These are phyloP conservation scores for Littorina saxatilis DNA, from an alignment of 1,140 invertebrate species.

Conservation along the genomic window DNA sequence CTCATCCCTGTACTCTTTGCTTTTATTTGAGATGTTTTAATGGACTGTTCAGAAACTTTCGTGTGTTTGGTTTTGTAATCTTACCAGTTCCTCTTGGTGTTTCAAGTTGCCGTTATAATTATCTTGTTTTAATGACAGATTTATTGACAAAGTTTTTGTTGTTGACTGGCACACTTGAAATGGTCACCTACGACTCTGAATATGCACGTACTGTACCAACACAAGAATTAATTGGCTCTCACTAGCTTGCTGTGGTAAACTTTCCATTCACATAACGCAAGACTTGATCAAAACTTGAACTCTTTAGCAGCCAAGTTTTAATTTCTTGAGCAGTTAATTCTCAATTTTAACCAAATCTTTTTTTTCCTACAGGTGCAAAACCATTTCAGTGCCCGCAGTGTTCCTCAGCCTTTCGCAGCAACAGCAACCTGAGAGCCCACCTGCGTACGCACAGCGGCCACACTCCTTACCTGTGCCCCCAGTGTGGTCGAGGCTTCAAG, in stretches of 20 bases:
- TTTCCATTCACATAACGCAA: not conserved
- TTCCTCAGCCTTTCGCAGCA: not conserved
- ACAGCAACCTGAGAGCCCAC: constrained; percentile 20
- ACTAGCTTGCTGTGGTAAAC: not conserved
- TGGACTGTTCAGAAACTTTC: too few relatives aligned
- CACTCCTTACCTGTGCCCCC: constrained; percentile 15
- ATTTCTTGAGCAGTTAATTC: not conserved
- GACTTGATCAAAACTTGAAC: not conserved
- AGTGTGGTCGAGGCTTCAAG: constrained; percentile 23
- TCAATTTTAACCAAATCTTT: not conserved
- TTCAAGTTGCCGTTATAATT: too few relatives aligned
- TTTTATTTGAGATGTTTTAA: too few relatives aligned
- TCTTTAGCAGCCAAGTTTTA: not conserved
- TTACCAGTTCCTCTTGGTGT: too few relatives aligned
- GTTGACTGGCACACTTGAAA: too few relatives aligned
- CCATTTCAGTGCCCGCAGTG: constrained; percentile 3
- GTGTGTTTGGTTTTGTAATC: too few relatives aligned
- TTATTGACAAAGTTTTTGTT: too few relatives aligned
- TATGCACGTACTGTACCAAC: too few relatives aligned
- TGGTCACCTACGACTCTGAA: too few relatives aligned
- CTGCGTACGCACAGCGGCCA: not conserved
- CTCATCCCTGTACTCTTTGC: too few relatives aligned
- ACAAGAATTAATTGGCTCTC: too few relatives aligned
- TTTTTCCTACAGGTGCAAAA: not conserved
- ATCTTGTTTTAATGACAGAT: too few relatives aligned